phyloP scores from a whole-genome alignment of 2,888 invertebrate genomes.

The Cosmia trapezina region DNA sequence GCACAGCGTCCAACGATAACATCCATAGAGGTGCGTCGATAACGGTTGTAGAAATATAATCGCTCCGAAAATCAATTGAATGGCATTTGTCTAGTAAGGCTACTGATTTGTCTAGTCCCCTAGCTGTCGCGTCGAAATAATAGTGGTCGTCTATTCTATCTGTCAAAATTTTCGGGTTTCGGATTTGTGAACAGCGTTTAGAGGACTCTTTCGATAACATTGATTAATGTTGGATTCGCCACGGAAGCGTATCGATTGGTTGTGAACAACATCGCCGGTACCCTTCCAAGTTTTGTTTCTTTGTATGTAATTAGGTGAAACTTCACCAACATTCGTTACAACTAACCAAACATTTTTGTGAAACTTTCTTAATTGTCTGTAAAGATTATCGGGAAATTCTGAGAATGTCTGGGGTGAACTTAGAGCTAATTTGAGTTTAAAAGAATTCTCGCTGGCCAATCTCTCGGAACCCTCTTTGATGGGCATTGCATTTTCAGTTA shows the following conservation, averaged over 20 bases:
- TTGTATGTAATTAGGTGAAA: neutral
- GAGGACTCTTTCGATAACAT: neutral
- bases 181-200: neutral
- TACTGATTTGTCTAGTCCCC: neutral
- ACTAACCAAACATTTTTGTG: neutral
- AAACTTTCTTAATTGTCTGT: conserved; percentile 7
- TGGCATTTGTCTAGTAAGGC: too few relatives aligned
- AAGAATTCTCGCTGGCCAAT: conserved; percentile 14
- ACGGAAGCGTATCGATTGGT: neutral
- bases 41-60: too few relatives aligned
- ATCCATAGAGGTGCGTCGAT: too few relatives aligned
- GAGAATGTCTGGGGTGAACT: neutral
- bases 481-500: conserved; percentile 4
- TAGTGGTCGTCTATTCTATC: neutral
- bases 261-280: neutral
- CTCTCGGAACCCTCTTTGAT: conserved; percentile 5
- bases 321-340: neutral
- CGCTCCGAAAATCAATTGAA: too few relatives aligned
- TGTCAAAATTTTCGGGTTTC: neutral
- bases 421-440: neutral
- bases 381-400: neutral
- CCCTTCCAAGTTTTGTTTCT: neutral
- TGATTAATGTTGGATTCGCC: neutral
- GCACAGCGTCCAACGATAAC: too few relatives aligned
- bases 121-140: neutral